These are phyloP conservation scores for Cremastinae sp. DNA, from an alignment of 2,888 invertebrate species.

Conservation along the genomic window DNA sequence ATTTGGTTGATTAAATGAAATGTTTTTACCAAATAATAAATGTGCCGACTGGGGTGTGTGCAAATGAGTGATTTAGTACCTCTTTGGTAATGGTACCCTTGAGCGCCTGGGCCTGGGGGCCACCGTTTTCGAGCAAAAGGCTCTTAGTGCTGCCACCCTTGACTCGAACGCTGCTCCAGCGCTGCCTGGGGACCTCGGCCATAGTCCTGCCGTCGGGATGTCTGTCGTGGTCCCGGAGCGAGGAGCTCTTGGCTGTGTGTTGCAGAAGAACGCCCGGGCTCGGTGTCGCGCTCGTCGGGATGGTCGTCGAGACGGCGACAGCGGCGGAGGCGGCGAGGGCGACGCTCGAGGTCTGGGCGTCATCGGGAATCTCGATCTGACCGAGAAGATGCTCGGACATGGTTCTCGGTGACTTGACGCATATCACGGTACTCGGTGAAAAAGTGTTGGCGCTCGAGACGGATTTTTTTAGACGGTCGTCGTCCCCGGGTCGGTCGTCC, in stretches of 20 bases:
- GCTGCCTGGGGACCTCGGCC: slow-evolving; percentile 73
- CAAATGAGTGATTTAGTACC: slow-evolving; percentile 68
- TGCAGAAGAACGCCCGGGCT: slow-evolving; percentile 47
- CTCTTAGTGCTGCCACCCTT: slow-evolving; percentile 79
- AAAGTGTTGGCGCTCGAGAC: slow-evolving; percentile 76
- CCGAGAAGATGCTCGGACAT: slow-evolving; percentile 78
- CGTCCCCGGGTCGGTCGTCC: slow-evolving; percentile 64
- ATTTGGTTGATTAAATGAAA: no score
- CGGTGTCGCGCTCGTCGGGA: slow-evolving; percentile 28
- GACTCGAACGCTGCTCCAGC: slow-evolving; percentile 78
- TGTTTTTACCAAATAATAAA: neutral
- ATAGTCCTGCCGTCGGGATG: slow-evolving; percentile 66
- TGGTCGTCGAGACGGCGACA: slow-evolving; percentile 25
- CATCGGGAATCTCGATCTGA: slow-evolving; percentile 70
- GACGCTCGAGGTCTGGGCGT: slow-evolving; percentile 67
- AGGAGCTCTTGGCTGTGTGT: slow-evolving; percentile 70
- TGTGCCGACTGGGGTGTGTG: neutral
- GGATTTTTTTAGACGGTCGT: slow-evolving; percentile 74
- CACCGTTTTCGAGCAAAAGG: slow-evolving; percentile 77
- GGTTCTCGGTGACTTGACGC: slow-evolving; percentile 77
- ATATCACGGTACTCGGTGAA: slow-evolving; percentile 75
- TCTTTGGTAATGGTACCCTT: slow-evolving; percentile 76
- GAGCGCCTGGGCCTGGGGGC: slow-evolving; percentile 72
- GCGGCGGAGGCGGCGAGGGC: slow-evolving; percentile 66
- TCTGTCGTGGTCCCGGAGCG: slow-evolving; percentile 74